These are phyloP conservation scores for Pseudachorutes palmiensis DNA, from an alignment of 1,140 invertebrate species.

Conservation along the genomic window DNA sequence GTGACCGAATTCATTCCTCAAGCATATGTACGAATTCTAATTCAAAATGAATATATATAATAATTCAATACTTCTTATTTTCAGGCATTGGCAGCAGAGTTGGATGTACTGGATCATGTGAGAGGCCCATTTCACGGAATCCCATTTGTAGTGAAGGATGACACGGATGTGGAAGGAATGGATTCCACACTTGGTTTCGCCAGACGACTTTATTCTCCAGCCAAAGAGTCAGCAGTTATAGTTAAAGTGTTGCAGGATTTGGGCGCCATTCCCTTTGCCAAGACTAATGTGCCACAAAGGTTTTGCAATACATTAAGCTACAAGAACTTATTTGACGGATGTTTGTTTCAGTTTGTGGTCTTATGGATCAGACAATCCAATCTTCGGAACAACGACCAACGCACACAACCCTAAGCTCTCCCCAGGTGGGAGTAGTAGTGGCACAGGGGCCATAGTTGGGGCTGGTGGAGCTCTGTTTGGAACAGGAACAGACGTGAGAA, in stretches of 20 bases:
- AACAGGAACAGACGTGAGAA: slow-evolving; percentile 51
- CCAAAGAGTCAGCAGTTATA: slow-evolving; percentile 40
- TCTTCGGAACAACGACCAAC: slow-evolving; percentile 35
- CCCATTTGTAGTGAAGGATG: slow-evolving; percentile 42
- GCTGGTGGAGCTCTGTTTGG: slow-evolving; percentile 26
- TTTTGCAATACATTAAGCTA: background rate
- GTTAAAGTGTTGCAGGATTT: slow-evolving; percentile 39
- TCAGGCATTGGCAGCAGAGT: slow-evolving; percentile 34
- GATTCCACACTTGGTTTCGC: slow-evolving; percentile 45
- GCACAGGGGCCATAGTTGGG: slow-evolving; percentile 30
- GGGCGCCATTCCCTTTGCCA: slow-evolving; percentile 46
- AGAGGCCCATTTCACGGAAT: slow-evolving; percentile 39
- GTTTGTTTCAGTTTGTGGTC: background rate
- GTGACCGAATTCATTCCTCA: slow-evolving; percentile 41
- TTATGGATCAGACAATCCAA: slow-evolving; percentile 26
- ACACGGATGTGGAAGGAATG: slow-evolving; percentile 42
- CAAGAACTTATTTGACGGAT: background rate
- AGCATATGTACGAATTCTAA: slow-evolving; percentile 39
- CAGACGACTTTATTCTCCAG: slow-evolving; percentile 41
- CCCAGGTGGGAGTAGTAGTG: slow-evolving; percentile 32
- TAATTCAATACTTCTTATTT: background rate
- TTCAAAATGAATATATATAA: background rate
- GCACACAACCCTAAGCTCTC: slow-evolving; percentile 22
- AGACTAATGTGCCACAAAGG: slow-evolving; percentile 41
- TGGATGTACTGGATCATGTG: slow-evolving; percentile 36